These are phyloP conservation scores for Todus mexicanus DNA, from an alignment of 2,797 vertebrate genomes.

Conservation along the genomic window DNA sequence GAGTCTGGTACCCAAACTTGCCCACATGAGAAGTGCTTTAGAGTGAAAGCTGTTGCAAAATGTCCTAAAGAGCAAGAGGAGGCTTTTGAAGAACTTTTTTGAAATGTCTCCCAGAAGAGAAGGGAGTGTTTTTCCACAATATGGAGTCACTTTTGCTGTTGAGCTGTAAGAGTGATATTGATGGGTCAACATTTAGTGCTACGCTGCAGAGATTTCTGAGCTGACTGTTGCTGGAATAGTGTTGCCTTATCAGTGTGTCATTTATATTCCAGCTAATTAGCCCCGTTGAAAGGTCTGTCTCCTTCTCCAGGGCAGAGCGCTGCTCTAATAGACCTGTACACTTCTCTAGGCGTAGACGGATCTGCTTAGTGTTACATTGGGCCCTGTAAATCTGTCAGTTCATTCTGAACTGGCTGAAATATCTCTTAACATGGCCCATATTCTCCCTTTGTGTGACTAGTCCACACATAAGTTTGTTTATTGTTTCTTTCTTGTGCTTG, in stretches of 20 bases:
- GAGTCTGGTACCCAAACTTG: background rate
- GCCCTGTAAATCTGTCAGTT: background rate
- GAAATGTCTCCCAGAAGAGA: background rate
- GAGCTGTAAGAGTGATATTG: background rate
- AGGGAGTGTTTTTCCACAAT: background rate
- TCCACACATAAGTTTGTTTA: background rate
- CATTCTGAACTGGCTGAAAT: background rate
- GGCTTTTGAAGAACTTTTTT: background rate
- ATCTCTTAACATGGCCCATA: accelerated
- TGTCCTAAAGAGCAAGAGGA: background rate
- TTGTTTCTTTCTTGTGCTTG: background rate
- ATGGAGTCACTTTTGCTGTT: background rate
- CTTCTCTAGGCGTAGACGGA: background rate
- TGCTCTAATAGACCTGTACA: background rate
- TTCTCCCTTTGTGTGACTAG: background rate
- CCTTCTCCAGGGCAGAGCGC: background rate
- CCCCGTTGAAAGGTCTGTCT: background rate
- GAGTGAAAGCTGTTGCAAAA: background rate
- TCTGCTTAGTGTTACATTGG: background rate
- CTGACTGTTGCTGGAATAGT: background rate
- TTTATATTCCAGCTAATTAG: background rate
- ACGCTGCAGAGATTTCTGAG: background rate
- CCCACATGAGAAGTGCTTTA: background rate
- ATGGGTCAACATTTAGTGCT: background rate
- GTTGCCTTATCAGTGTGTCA: background rate